Conservation (phyloP, 1,140 invertebrate genomes). For the Ceratina japonica region DNA sequence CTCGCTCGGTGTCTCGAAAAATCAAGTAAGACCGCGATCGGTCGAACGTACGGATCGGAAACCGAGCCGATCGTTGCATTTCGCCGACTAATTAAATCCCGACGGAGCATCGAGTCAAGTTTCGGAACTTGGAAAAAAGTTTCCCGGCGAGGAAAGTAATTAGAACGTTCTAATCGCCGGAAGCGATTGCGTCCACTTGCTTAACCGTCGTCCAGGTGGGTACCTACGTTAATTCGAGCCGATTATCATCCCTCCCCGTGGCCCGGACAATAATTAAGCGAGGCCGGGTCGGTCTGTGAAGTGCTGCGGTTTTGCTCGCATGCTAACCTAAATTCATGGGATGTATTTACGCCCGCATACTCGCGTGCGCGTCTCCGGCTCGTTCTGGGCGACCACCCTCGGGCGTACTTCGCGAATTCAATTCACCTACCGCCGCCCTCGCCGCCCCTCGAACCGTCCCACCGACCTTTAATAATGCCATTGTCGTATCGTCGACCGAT, state of each 20-base stretch:
- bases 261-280: conserved; percentile 72
- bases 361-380: conserved; percentile 51
- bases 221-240: conserved; percentile 61
- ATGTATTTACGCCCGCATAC: conserved; percentile 73
- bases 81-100: neutral
- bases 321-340: conserved; percentile 76
- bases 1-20: too few relatives aligned
- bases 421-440: neutral
- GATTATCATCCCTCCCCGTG: conserved; percentile 67
- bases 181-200: conserved; percentile 19
- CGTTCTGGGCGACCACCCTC: conserved; percentile 22
- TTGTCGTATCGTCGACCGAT: neutral
- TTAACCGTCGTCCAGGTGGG: conserved; percentile 34
- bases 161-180: conserved; percentile 46
- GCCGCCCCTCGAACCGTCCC: neutral
- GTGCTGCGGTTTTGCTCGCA: conserved; percentile 73
- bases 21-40: too few relatives aligned
- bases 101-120: neutral
- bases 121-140: neutral
- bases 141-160: conserved; percentile 35
- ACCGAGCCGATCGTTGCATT: too few relatives aligned
- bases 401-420: conserved; percentile 16
- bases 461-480: conserved; percentile 5
- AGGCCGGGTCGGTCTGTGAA: conserved; percentile 62
- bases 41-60: neutral